Conservation (phyloP, 2,797 vertebrate species). For the Silurus aristotelis region DNA sequence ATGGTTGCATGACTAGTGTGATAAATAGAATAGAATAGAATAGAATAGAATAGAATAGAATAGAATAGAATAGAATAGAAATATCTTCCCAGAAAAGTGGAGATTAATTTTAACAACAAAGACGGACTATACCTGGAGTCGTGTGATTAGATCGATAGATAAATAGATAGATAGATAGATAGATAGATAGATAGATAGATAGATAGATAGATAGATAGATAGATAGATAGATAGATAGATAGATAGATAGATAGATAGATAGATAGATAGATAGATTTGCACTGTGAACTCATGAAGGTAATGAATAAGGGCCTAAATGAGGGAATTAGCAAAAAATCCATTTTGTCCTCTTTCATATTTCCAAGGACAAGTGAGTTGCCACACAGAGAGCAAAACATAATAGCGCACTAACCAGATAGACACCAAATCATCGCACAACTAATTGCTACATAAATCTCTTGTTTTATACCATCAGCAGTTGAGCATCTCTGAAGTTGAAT, state of each 20-base stretch:
- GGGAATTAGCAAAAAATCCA: neutral
- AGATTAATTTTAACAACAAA: neutral
- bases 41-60: too few relatives aligned
- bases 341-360: neutral
- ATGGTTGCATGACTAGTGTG: neutral
- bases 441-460: conserved; percentile 34
- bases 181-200: neutral
- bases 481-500: conserved; percentile 36
- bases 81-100: neutral
- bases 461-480: conserved; percentile 35
- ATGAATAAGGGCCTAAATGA: neutral
- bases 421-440: conserved; percentile 23
- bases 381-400: conserved; percentile 19
- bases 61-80: too few relatives aligned
- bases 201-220: neutral
- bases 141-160: neutral
- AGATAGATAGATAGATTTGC: neutral
- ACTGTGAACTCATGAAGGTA: neutral
- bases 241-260: conserved; percentile 1
- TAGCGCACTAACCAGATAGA: conserved; percentile 30
- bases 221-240: neutral
- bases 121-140: neutral
- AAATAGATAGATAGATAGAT: neutral
- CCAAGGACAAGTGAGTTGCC: neutral
- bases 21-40: too few relatives aligned